phyloP scores from a whole-genome alignment of 2,797 vertebrate genomes.

The Hylomyscus alleni region DNA sequence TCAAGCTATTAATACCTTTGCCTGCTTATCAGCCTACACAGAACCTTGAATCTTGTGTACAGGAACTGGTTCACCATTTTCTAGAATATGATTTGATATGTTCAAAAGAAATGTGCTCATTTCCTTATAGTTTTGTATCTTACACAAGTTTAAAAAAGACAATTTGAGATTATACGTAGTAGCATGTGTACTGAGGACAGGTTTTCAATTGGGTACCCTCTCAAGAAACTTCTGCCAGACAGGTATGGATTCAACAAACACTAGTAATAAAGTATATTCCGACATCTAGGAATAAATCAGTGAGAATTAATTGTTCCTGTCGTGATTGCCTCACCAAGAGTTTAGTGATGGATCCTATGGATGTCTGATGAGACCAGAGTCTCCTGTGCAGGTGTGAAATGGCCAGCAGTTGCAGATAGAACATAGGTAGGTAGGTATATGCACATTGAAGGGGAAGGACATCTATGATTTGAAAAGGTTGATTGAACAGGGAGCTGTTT shows the following conservation, averaged over 20 bases:
- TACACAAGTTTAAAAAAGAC: neutral
- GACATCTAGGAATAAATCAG: neutral
- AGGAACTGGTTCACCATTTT: neutral
- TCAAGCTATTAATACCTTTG: neutral
- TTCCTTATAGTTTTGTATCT: slow-evolving; percentile 15
- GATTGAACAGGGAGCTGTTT: neutral
- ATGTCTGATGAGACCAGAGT: neutral
- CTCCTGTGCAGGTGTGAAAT: neutral
- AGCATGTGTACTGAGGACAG: neutral
- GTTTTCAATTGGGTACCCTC: neutral
- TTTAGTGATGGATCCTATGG: neutral
- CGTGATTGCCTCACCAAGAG: neutral
- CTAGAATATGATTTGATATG: neutral
- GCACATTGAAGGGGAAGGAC: neutral
- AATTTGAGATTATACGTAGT: neutral
- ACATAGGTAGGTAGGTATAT: fast-evolving
- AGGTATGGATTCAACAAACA: neutral
- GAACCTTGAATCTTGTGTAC: neutral
- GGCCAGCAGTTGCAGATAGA: fast-evolving
- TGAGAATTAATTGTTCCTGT: neutral
- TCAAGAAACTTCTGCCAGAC: neutral
- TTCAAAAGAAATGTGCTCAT: neutral
- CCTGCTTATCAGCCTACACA: neutral
- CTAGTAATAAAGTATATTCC: neutral
- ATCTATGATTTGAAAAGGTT: neutral